Base-by-base conservation (phyloP, 2,113 vertebrate genomes). In the Trochalopteron elliotii region DNA sequence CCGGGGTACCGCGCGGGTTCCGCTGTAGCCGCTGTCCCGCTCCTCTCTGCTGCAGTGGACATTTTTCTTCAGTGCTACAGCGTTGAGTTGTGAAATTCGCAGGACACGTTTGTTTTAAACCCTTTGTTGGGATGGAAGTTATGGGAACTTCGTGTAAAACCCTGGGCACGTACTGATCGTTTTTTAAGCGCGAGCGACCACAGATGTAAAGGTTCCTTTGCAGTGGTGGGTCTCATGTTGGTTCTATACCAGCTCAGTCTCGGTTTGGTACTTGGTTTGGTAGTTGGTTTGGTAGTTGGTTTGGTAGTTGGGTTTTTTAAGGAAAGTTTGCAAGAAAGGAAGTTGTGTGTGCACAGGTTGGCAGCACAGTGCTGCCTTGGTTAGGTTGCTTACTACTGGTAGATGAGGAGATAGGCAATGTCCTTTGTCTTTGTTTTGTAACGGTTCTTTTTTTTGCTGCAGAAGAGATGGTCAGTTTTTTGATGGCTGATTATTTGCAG, bases 141-240 rank as follows among this genome's bases (percentile, higher is more conserved):
- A 5, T 18, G 23, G 31, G 31, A 64, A 11, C 4, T 15, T 33
- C 56, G 35, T 52, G 49, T 63, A 22, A 68, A 91, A 2, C 15
- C 3, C 0, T 2, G 11, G 16, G 16, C 22, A 16, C 2, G 0
- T 1, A 12, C 3, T 49, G 4, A 6, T 44, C 47, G 3, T 30
- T 69, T 59, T 55, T 3, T 33, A 10, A 44, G 20, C 12, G 23
- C 13, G 12, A 52, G 52, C 4, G 9, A 16, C 23, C 15, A 2
- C 33, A 52, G 21, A 3, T 10, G 11, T 7, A n/a, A 31, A 35
- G 31, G 61, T 33, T 83, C 28, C 7, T 22, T 47, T 50, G 25
- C 22, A 33, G 1, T 14, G 37, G 27, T 4, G 1, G 35, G 13
- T 50, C 44, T 25, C 33, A 14, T 44, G 0, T 30, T 25, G 27